Evolutionary conservation across 1,140 invertebrate species (phyloP).

Genomic region (Hyphantria cunea): DNA sequence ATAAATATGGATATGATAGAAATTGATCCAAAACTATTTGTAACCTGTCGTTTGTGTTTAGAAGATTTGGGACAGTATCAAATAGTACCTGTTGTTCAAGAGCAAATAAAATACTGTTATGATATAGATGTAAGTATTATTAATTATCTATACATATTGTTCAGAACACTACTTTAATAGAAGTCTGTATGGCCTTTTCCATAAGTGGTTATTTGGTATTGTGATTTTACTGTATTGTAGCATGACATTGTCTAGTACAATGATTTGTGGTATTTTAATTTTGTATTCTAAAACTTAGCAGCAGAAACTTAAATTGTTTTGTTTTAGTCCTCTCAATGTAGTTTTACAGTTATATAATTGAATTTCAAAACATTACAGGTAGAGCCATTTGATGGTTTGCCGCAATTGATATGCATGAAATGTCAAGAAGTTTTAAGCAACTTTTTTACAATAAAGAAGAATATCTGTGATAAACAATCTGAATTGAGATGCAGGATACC

Average conservation of each 20-base stretch:
- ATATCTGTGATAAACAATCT: conserved; percentile 55
- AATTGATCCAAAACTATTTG: conserved; percentile 64
- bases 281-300: neutral
- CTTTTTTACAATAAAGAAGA: conserved; percentile 51
- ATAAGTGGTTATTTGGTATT: neutral
- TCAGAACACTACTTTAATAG: too few relatives aligned
- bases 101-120: conserved; percentile 67
- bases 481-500: conserved; percentile 40
- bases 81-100: conserved; percentile 56
- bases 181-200: too few relatives aligned
- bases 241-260: neutral
- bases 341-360: neutral
- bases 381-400: conserved; percentile 62
- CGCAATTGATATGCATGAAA: conserved; percentile 63
- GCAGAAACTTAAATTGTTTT: neutral
- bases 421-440: conserved; percentile 57
- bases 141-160: neutral
- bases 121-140: conserved; percentile 59
- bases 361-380: conserved; percentile 49
- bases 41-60: conserved; percentile 66
- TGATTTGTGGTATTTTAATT: neutral
- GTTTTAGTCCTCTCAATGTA: neutral
- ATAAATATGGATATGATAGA: conserved; percentile 45
- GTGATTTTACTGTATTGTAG: neutral
- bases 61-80: conserved; percentile 63